Percentiles rank a stretch among this genome's conserved stretches.
Conservation (phyloP, 2,113 vertebrate genomes). For the Myocastor coypus region DNA sequence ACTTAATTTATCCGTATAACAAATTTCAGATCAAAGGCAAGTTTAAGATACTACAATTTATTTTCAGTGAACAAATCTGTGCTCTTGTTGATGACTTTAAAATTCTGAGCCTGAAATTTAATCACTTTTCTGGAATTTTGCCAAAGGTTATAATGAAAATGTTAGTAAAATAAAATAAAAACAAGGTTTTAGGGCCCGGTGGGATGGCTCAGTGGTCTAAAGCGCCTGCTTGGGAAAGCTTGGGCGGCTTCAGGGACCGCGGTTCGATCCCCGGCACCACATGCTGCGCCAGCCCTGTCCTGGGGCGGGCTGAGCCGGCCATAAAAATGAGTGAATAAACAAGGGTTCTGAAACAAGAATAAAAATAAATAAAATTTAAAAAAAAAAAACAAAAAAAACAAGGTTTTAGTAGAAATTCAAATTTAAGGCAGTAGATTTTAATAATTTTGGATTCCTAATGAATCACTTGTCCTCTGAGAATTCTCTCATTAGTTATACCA, state of each 20-base stretch:
- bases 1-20: neutral
- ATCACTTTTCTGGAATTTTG: slow-evolving; percentile 30
- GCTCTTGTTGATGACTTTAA: neutral
- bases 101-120: neutral
- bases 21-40: neutral
- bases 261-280: too few species aligned
- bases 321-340: too few species aligned
- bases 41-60: neutral
- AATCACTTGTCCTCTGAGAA: neutral
- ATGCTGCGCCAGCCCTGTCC: too few species aligned
- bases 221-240: too few species aligned
- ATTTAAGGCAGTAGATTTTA: neutral
- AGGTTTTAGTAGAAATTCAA: neutral
- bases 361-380: too few species aligned
- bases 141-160: slow-evolving; percentile 10
- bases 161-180: neutral
- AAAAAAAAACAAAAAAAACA: too few species aligned
- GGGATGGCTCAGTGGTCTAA: too few species aligned
- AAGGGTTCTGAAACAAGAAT: too few species aligned
- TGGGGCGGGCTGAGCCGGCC: too few species aligned
- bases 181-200: too few species aligned
- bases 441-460: neutral
- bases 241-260: too few species aligned
- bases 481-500: neutral
- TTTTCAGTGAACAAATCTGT: neutral